Base-by-base conservation (phyloP, 1,140 invertebrate genomes). In the Cheumatopsyche charites region DNA sequence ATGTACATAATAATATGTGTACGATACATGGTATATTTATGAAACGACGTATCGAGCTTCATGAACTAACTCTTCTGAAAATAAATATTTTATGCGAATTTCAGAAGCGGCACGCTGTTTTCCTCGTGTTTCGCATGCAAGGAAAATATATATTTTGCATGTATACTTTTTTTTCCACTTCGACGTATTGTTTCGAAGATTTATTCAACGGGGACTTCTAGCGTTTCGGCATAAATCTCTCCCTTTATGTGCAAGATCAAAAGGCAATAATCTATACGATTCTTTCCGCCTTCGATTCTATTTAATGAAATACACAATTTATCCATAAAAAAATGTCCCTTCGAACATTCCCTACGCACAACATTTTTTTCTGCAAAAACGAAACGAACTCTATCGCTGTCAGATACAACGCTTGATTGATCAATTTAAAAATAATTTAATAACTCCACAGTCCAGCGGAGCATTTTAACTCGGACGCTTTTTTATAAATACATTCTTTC, bases 181-280 rank as follows among this genome's bases (percentile, higher is more conserved):
- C 19, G 55, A 58, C 55, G 25, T 58, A 58, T 58, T 58, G 55
- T 58, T 58, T 58, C 3, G 23, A 58, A 58, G 55, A 58, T 58
- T 58, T 58, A 58, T 58, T 25, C 19, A 58, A 58, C 23, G 21
- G 21, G 21, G 55, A 23, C 23, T 5, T 26, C 23, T 23, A 26
- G n/a, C 55, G 12, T 58, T 58, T 58, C 55, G 21, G 12, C 12
- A 19, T 23, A 7, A 26, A 58, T 25, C 23, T 58, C 23, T 7
- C 23, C 17, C 23, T 47, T 36, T 52, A 52, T 52, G 7, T 52
- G 19, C 15, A 15, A 17, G 47, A 52, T 52, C 47, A 19, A 52
- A 52, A 52, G 19, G 15, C 47, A 52, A 52, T 52, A 52, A 52
- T 17, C 47, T 17, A 52, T 36, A 4, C 47, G n/a, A 52, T 52